Base-by-base conservation (phyloP, 2,797 vertebrate species). In the Pangasius larnaudii region DNA sequence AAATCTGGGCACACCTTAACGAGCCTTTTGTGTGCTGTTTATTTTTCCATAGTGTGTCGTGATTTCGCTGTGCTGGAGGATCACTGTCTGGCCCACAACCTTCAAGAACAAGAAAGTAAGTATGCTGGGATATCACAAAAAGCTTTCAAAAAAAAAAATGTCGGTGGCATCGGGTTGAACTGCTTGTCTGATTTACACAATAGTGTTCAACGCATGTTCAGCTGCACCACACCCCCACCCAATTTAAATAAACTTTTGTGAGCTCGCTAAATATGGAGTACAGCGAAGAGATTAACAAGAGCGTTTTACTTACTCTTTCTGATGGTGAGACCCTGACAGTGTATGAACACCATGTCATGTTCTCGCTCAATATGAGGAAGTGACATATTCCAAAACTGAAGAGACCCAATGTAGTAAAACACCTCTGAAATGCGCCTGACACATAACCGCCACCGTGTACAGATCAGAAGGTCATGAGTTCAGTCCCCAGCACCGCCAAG, bases 91-190 rank as follows among this genome's bases (percentile, higher is more conserved):
- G 99, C 99, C 59, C 97, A 99, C 93, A 99, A 96, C 92, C 97
- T 99, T 84, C 99, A 99, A 93, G 99, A 99, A 88, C 99, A 99
- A 93, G 99, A 99, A 91, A 99, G 99, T 99, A 97, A 98, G 98
- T 97, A 90, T 83, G 36, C 85, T 53, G 19, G 16, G 59, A 87
- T 36, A 33, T 56, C 19, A 67, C 63, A 7, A 27, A 18, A 4
- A 22, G 22, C 1, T 27, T 7, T 49, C 27, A 65, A 13, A 36
- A 63, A 81, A 42, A 27, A 36, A 63, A 81, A n/a, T 27, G 33
- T 39, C 36, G 22, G 19, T 71, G 33, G 8, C 36, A 33, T 71
- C 22, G 18, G 27, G 36, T 42, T 10, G 36, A 72, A 72, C 69
- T 11, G 36, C 2, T 22, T 72, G 69, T 9, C 33, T 71, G 33